Conservation (phyloP, 2,888 invertebrate species). For the Orthonevra nobilis region DNA sequence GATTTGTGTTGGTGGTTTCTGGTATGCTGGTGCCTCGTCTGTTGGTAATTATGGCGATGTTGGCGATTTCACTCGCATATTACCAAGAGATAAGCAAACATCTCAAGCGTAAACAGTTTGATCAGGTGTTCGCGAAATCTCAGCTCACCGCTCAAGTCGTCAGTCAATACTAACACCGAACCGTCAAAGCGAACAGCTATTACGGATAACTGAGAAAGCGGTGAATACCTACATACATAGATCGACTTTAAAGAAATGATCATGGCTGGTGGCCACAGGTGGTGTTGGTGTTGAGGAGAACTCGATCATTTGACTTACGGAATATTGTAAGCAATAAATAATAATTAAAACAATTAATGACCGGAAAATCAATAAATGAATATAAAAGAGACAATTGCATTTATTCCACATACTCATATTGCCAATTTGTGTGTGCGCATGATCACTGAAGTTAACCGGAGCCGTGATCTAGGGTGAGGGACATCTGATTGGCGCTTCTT, state of each 20-base stretch:
- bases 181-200: constrained; percentile 25
- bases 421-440: constrained; percentile 2
- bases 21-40: too few relatives aligned
- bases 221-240: constrained; percentile 12
- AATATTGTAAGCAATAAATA: constrained; percentile 64
- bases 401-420: not conserved
- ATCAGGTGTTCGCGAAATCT: constrained; percentile 70
- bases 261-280: constrained; percentile 15
- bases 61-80: constrained; percentile 63
- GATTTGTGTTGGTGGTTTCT: constrained; percentile 10
- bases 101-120: constrained; percentile 62
- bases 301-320: constrained; percentile 62
- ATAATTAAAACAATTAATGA: constrained; percentile 67
- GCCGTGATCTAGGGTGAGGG: constrained; percentile 32
- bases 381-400: constrained; percentile 40
- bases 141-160: constrained; percentile 40
- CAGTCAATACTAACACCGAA: constrained; percentile 46
- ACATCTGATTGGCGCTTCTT: constrained; percentile 45
- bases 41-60: constrained; percentile 56
- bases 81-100: constrained; percentile 69
- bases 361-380: constrained; percentile 65
- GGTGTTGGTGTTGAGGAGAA: constrained; percentile 27
- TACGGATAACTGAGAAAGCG: constrained; percentile 41
- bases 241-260: constrained; percentile 54
- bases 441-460: not conserved